Evolutionary conservation across 2,113 vertebrate species (phyloP).

Genomic region (Zosterops hypoxanthus): DNA sequence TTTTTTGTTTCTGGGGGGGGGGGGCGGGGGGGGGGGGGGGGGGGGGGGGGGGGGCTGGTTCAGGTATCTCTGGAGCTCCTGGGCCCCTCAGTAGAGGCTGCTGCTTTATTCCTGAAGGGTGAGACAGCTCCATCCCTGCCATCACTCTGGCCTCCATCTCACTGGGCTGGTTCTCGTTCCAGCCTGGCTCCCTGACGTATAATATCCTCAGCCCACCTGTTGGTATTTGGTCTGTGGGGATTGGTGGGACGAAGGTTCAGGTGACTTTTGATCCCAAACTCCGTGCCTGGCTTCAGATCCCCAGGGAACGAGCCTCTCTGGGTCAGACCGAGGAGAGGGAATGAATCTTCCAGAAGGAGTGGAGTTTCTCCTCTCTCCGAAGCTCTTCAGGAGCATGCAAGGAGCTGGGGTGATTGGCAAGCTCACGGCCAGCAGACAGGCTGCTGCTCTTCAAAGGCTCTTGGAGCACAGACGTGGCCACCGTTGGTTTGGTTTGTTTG

Average conservation of each 20-base stretch:
- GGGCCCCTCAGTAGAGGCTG: neutral
- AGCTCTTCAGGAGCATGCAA: neutral
- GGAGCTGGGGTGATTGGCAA: neutral
- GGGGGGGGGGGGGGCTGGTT: neutral
- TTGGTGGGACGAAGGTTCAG: neutral
- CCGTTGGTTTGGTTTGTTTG: neutral
- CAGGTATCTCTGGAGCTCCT: neutral
- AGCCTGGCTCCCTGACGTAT: neutral
- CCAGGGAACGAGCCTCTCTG: fast-evolving
- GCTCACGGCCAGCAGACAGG: neutral
- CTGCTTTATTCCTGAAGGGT: neutral
- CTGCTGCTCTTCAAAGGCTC: neutral
- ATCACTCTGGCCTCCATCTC: fast-evolving
- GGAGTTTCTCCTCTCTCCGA: neutral
- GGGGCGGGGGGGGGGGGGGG: no score
- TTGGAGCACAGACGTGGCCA: neutral
- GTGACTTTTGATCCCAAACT: neutral
- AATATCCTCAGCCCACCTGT: neutral
- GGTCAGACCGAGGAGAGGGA: neutral
- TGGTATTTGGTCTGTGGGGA: neutral
- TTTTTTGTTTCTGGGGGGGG: no score
- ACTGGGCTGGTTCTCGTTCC: neutral
- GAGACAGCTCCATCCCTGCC: neutral
- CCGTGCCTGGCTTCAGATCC: neutral
- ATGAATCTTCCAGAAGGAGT: neutral